These are phyloP conservation scores for Tenthredo notha DNA, from an alignment of 2,888 invertebrate species.

Conservation along the genomic window DNA sequence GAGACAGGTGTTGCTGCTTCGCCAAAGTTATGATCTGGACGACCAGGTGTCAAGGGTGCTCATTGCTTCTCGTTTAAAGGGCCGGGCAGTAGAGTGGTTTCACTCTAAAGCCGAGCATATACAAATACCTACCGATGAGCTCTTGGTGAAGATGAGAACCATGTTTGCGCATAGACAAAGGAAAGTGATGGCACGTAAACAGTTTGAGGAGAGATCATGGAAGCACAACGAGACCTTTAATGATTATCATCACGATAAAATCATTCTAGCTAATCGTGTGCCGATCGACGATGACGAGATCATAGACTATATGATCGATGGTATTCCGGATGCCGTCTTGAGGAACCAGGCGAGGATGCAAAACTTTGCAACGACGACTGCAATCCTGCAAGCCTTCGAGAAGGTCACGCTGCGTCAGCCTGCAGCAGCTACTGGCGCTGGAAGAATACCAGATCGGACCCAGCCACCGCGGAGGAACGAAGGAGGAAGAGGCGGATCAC, in stretches of 20 bases:
- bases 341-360: slow-evolving; percentile 48
- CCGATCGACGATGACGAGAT: slow-evolving; percentile 50
- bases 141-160: slow-evolving; percentile 39
- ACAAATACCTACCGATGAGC: slow-evolving; percentile 11
- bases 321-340: slow-evolving; percentile 34
- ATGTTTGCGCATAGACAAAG: slow-evolving; percentile 51
- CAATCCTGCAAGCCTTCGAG: slow-evolving; percentile 51
- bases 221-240: slow-evolving; percentile 54
- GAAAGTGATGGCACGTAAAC: slow-evolving; percentile 25
- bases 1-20: slow-evolving; percentile 9
- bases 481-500: background rate
- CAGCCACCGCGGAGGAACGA: background rate
- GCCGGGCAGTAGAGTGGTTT: slow-evolving; percentile 54
- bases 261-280: slow-evolving; percentile 29
- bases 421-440: background rate
- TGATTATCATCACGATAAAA: slow-evolving; percentile 53
- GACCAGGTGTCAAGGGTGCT: background rate
- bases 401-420: slow-evolving; percentile 42
- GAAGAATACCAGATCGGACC: background rate
- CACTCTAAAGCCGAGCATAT: slow-evolving; percentile 55
- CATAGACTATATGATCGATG: slow-evolving; percentile 51
- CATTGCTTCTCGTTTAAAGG: background rate
- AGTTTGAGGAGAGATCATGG: slow-evolving; percentile 54
- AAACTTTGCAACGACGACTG: slow-evolving; percentile 30
- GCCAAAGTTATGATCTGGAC: background rate